phyloP scores from a whole-genome alignment of 2,888 invertebrate species.

The Aquatica leii region DNA sequence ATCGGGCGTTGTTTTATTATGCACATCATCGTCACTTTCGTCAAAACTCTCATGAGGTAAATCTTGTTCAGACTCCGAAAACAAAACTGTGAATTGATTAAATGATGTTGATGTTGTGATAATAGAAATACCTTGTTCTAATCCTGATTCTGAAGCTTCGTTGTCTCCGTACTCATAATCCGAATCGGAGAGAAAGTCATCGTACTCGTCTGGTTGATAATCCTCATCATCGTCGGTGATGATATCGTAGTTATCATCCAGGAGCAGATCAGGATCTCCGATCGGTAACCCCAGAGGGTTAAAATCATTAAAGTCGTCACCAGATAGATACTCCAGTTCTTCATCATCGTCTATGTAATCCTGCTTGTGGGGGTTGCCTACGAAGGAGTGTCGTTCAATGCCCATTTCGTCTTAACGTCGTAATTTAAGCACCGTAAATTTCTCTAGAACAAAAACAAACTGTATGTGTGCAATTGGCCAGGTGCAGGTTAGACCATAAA shows the following conservation, averaged over 20 bases:
- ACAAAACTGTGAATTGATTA: conserved; percentile 9
- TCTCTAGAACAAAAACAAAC: too few species aligned
- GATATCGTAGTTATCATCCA: conserved; percentile 22
- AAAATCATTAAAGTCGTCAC: conserved; percentile 25
- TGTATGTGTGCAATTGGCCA: too few species aligned
- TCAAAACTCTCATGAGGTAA: not conserved
- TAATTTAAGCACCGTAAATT: too few species aligned
- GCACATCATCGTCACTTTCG: conserved; percentile 6
- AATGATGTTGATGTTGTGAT: not conserved
- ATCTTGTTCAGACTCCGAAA: conserved; percentile 22
- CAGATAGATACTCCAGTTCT: conserved; percentile 24
- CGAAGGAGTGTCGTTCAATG: conserved; percentile 22
- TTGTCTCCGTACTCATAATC: conserved; percentile 33
- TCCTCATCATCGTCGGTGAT: conserved; percentile 28
- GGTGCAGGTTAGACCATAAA: too few species aligned
- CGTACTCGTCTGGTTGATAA: conserved; percentile 25
- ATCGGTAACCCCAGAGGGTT: conserved; percentile 15
- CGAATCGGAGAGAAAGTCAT: conserved; percentile 24
- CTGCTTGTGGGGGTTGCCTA: conserved; percentile 30
- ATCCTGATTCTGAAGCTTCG: conserved; percentile 35
- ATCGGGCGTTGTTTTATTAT: conserved; percentile 11
- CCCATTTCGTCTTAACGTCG: conserved; percentile 22
- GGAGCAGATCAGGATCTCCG: conserved; percentile 20
- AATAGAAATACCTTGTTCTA: conserved; percentile 26
- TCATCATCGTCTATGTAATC: conserved; percentile 36